Base-by-base conservation (phyloP, 2,888 invertebrate genomes). In the Nomada fucata region DNA sequence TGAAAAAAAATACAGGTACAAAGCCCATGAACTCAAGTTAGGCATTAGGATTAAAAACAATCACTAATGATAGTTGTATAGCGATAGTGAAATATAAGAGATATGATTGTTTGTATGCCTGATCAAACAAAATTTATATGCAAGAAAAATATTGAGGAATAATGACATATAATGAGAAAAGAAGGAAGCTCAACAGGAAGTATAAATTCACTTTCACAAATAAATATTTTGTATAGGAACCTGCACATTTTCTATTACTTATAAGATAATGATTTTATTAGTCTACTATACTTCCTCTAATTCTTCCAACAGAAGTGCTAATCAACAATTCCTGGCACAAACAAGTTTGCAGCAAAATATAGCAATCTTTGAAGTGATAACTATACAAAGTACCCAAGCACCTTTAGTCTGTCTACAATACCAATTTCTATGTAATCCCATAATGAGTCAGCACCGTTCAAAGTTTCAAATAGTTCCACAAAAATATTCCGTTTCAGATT, bases 371-470 rank as follows among this genome's bases (percentile, higher is more conserved):
- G 60, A 53, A 67, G 82, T 52, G n/a, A 71, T 79, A 61, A 81
- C 73, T 73, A 75, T 69, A 50, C 47, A 63, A 69, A 83, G 77
- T 60, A 87, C 86, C 87, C 90, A 89, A 86, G 80, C 87, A 88
- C 81, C 84, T 85, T 82, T 82, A 79, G 52, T 82, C 80, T 75
- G 50, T 55, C 63, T 67, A 78, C 59, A 73, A 60, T 61, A 84
- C 63, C 74, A 76, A 82, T 73, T 73, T 67, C 69, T 74, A 69
- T 71, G 67, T 79, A 82, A 84, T 83, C 79, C 86, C 87, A 85
- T 83, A 86, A 78, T 71, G 79, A 87, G 88, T 88, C 88, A 88
- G 77, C 80, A 79, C 76, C 85, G 83, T 84, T 88, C 86, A 83
- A 84, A 68, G 65, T 84, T 82, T 63, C 75, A 79, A 82, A 71